A percentile compares a stretch with the other conserved stretches of the same genome.
phyloP scores from a whole-genome alignment of 2,113 vertebrate genomes.

The Chaetura pelagica region DNA sequence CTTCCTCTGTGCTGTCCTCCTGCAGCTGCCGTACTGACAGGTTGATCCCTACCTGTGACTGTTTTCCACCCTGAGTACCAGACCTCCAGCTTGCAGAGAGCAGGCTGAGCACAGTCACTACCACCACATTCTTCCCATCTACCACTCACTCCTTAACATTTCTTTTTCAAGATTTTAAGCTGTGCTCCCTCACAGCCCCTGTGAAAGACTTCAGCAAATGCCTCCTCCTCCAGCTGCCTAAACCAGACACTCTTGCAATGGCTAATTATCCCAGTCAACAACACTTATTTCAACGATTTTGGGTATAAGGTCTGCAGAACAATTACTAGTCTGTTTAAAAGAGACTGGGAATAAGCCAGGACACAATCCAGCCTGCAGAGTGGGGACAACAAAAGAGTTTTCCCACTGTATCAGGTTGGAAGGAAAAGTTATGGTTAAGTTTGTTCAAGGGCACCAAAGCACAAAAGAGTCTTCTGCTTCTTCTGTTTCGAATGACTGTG shows the following conservation, averaged over 20 bases:
- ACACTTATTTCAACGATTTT: background rate
- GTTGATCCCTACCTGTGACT: background rate
- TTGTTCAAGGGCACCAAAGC: background rate
- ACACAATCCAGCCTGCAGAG: background rate
- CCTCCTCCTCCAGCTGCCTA: background rate
- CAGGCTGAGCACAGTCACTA: background rate
- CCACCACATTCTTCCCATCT: background rate
- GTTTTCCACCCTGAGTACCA: background rate
- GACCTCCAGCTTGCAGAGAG: background rate
- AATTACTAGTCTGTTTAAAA: background rate
- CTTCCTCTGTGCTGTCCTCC: background rate
- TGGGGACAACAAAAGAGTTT: background rate
- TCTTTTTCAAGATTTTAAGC: background rate
- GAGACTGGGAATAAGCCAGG: background rate
- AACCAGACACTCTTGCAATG: background rate
- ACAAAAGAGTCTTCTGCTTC: background rate
- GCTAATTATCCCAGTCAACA: background rate
- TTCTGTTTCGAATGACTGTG: background rate
- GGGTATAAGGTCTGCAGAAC: background rate
- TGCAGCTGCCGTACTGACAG: background rate
- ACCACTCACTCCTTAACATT: background rate
- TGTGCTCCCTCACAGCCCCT: background rate
- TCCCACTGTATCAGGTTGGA: background rate
- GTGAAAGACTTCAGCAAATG: background rate
- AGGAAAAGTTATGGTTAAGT: background rate